Evolutionary conservation across 2,888 invertebrate species (phyloP).

Genomic region (Cephus sareptanus): DNA sequence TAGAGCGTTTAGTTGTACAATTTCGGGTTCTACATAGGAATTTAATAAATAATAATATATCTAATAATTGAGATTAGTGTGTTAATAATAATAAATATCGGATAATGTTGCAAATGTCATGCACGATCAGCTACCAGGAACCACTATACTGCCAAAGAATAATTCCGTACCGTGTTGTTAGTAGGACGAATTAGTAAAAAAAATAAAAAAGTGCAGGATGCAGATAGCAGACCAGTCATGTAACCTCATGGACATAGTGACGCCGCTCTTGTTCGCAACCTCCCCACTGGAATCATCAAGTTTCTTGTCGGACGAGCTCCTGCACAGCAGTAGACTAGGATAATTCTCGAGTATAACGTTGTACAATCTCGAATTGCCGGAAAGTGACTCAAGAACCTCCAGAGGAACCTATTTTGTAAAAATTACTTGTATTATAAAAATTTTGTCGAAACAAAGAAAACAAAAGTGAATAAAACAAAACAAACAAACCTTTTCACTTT

Average conservation of each 20-base stretch:
- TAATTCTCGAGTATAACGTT: conserved; percentile 80
- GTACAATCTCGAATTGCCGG: conserved; percentile 75
- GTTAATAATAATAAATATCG: neutral
- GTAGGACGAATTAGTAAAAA: conserved; percentile 19
- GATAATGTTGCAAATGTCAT: neutral
- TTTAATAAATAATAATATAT: neutral
- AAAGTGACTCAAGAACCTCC: conserved; percentile 73
- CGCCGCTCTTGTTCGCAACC: conserved; percentile 68
- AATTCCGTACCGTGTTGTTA: neutral
- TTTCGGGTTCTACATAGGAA: neutral
- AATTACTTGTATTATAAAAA: neutral
- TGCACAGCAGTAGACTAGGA: conserved; percentile 74
- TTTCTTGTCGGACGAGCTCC: conserved; percentile 75
- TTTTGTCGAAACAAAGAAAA: neutral
- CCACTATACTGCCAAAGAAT: neutral
- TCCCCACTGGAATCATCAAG: conserved; percentile 62
- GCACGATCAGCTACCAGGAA: neutral
- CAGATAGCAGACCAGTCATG: conserved; percentile 49
- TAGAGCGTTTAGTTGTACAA: neutral
- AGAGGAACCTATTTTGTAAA: conserved; percentile 70
- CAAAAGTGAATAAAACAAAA: neutral
- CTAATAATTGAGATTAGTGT: neutral
- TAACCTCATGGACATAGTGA: conserved; percentile 73
- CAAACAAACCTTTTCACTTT: conserved; percentile 73
- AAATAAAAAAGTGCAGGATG: conserved; percentile 38